Percentiles rank a stretch among this genome's conserved stretches.
Evolutionary conservation across 2,888 invertebrate species (phyloP).

Genomic region (Scaptomyza tumidula): DNA sequence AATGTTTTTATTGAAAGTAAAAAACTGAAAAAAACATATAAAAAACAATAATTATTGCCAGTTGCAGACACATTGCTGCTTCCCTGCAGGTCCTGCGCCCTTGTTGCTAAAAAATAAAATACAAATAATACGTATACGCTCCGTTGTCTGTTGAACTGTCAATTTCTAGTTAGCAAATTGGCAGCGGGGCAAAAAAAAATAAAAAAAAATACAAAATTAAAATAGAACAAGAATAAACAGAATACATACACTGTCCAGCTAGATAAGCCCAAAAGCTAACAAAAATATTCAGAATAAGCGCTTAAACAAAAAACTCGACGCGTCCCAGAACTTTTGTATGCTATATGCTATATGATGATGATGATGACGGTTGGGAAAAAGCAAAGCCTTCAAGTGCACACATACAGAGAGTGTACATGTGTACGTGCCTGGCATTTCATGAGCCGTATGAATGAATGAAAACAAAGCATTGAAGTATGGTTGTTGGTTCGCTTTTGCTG

Average conservation of each 20-base stretch:
- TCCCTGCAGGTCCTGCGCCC: background rate
- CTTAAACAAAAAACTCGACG: conserved; percentile 7
- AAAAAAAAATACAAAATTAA: conserved; percentile 18
- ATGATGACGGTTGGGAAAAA: conserved; percentile 25
- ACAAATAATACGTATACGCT: conserved; percentile 3
- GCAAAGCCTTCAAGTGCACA: conserved; percentile 69
- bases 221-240: conserved; percentile 6
- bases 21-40: background rate
- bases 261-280: conserved; percentile 38
- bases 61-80: conserved; percentile 2
- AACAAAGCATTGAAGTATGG: conserved; percentile 57
- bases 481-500: background rate
- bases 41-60: background rate
- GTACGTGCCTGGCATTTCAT: conserved; percentile 71
- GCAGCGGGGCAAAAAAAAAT: conserved; percentile 22
- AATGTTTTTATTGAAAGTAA: background rate
- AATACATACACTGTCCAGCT: conserved; percentile 18
- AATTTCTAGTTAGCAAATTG: conserved; percentile 63
- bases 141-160: conserved; percentile 65
- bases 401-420: conserved; percentile 33
- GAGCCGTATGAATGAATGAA: conserved; percentile 53
- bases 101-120: background rate
- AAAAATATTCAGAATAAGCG: conserved; percentile 19
- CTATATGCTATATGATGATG: background rate
- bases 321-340: conserved; percentile 29